Conservation (phyloP, 30 jellyfish, hydroid and myxozoan genomes). For the Chrysaora quinquecirrha region DNA sequence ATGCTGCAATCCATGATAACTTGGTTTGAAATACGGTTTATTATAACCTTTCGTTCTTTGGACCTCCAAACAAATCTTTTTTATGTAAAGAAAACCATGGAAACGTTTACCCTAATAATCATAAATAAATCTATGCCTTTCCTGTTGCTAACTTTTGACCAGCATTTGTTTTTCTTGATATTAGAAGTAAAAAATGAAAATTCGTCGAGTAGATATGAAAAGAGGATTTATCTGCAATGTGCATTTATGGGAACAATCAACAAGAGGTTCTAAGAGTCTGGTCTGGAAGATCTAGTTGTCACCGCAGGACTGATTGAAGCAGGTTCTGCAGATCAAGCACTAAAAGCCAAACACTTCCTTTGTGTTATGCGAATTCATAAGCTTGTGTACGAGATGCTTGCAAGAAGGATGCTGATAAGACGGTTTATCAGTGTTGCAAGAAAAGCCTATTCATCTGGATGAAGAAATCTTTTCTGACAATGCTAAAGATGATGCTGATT, state of each 20-base stretch:
- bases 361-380: background rate
- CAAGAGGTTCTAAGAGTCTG: background rate
- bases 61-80: background rate
- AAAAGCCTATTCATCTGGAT: too few species aligned
- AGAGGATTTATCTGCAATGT: background rate
- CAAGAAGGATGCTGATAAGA: too few species aligned
- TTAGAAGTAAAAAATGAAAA: background rate
- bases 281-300: background rate
- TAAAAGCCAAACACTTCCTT: background rate
- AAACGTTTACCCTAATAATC: background rate
- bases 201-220: too few species aligned
- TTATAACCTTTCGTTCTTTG: background rate
- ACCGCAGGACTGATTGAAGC: background rate
- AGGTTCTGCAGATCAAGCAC: background rate
- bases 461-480: too few species aligned
- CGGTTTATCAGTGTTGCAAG: too few species aligned
- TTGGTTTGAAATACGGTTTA: background rate
- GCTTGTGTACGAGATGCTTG: background rate
- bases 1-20: background rate
- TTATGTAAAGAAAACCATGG: background rate
- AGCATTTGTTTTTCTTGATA: background rate
- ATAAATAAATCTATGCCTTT: background rate
- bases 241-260: background rate
- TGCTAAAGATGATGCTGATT: too few species aligned
- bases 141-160: background rate